Percentiles rank a stretch among this genome's conserved stretches.
Evolutionary conservation across 2,113 vertebrate species (phyloP).

Genomic region (Zootoca vivipara): DNA sequence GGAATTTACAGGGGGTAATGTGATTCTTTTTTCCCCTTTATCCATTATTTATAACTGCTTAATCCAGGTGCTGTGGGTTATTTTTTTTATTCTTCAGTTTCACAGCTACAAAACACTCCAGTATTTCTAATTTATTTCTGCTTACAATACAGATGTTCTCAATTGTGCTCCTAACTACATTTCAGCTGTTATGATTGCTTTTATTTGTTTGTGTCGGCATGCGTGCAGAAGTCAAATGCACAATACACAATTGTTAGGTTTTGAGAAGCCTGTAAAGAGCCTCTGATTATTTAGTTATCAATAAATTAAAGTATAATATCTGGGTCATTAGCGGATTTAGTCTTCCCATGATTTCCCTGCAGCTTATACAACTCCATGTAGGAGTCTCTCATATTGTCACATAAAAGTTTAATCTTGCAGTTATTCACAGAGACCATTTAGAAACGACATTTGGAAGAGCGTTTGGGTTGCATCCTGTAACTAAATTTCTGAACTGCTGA

Average conservation of each 20-base stretch:
- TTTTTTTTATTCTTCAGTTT: constrained; percentile 82
- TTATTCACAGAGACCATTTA: constrained; percentile 82
- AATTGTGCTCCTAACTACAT: constrained; percentile 83
- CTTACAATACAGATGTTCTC: constrained; percentile 86
- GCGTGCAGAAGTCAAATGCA: constrained; percentile 71
- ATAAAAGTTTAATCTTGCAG: constrained; percentile 72
- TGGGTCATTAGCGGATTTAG: constrained; percentile 70
- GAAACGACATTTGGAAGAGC: constrained; percentile 87
- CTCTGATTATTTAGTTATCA: constrained; percentile 70
- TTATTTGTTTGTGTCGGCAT: constrained; percentile 81
- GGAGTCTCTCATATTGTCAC: constrained; percentile 56
- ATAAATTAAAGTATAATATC: constrained; percentile 73
- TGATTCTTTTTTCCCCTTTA: constrained; percentile 81
- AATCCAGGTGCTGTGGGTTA: constrained; percentile 82
- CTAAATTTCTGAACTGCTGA: constrained; percentile 87
- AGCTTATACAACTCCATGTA: constrained; percentile 56
- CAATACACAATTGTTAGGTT: constrained; percentile 64
- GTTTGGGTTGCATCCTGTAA: constrained; percentile 88
- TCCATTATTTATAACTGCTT: constrained; percentile 83
- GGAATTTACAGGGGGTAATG: constrained; percentile 83
- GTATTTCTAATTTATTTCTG: constrained; percentile 86
- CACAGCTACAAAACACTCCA: constrained; percentile 79
- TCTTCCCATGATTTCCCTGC: constrained; percentile 65
- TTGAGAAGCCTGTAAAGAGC: constrained; percentile 67
- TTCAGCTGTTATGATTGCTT: constrained; percentile 77